Conservation (phyloP, 2,888 invertebrate genomes). For the Mythimna impura region DNA sequence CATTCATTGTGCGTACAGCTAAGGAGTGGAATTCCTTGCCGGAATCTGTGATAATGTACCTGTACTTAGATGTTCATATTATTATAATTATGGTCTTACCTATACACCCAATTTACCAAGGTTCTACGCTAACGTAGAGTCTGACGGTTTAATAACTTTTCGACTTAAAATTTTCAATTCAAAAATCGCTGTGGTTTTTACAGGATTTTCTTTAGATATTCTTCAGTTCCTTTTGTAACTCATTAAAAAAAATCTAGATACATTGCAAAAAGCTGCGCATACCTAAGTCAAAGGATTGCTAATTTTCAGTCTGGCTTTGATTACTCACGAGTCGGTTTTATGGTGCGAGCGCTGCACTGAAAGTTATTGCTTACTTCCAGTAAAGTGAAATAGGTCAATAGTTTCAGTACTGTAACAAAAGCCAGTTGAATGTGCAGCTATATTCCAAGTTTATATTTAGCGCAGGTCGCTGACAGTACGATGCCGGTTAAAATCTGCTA, state of each 20-base stretch:
- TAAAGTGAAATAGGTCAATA: constrained; percentile 90
- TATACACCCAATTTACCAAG: background rate
- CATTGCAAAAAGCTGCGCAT: constrained; percentile 4
- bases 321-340: constrained; percentile 84
- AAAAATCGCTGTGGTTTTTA: background rate
- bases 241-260: background rate
- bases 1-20: too few species aligned
- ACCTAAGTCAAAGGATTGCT: constrained; percentile 34
- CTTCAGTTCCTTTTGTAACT: background rate
- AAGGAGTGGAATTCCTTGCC: too few species aligned
- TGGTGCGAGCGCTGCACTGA: constrained; percentile 86
- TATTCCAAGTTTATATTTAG: constrained; percentile 84
- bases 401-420: constrained; percentile 90
- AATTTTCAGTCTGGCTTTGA: constrained; percentile 66
- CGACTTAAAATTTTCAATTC: background rate
- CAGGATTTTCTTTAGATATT: background rate
- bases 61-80: too few species aligned
- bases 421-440: constrained; percentile 84
- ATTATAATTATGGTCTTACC: too few species aligned
- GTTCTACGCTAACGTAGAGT: background rate
- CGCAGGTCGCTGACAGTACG: constrained; percentile 74
- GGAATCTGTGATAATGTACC: too few species aligned
- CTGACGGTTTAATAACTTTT: background rate
- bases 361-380: constrained; percentile 90
- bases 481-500: constrained; percentile 18